Conservation (phyloP, 2,888 invertebrate species). For the Spisula solida region DNA sequence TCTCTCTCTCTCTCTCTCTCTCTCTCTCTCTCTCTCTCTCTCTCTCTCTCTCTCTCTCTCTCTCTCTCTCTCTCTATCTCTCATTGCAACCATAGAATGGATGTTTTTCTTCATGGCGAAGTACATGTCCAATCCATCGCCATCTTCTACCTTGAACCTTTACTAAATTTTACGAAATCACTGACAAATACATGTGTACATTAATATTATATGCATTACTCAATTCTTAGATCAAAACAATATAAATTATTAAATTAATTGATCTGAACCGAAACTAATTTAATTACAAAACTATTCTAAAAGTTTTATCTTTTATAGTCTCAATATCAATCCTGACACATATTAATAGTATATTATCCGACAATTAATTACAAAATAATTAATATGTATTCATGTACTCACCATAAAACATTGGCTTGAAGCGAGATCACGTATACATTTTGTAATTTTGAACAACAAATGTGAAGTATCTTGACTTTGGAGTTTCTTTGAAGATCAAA, state of each 20-base stretch:
- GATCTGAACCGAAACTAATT: background rate
- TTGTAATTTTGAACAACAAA: background rate
- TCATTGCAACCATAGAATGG: too few species aligned
- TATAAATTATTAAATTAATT: background rate
- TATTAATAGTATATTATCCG: background rate
- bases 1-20: too few species aligned
- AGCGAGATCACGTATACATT: background rate
- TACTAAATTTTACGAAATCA: too few species aligned
- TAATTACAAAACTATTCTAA: background rate
- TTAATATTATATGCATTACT: too few species aligned
- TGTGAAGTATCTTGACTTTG: background rate
- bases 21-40: too few species aligned
- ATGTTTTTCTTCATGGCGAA: too few species aligned
- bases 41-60: too few species aligned
- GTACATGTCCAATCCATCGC: too few species aligned
- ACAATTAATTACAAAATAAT: background rate
- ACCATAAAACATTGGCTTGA: background rate
- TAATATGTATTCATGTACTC: background rate
- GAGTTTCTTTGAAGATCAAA: conserved; percentile 13
- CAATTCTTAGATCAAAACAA: background rate
- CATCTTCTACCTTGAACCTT: too few species aligned
- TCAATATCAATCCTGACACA: background rate
- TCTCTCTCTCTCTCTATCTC: too few species aligned
- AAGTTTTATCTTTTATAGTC: background rate
- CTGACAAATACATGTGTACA: too few species aligned